Percentiles rank a stretch among this genome's conserved stretches.
These are phyloP conservation scores for Frankliniella intonsa DNA, from an alignment of 2,888 invertebrate species.

Conservation along the genomic window DNA sequence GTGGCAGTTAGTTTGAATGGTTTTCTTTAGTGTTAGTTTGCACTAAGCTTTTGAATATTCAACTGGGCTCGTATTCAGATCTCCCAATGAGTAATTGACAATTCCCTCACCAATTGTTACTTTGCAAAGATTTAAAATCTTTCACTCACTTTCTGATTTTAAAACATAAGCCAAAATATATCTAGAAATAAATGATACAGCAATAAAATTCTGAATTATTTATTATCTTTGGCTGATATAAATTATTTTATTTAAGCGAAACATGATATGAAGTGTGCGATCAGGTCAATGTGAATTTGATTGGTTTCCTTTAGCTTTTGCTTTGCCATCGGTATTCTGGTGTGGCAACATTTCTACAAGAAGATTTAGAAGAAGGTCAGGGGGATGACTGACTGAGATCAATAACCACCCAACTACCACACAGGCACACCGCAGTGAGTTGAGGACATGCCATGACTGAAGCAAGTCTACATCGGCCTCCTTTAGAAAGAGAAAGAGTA, in stretches of 20 bases:
- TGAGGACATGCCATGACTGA: neutral
- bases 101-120: no score
- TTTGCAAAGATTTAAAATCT: no score
- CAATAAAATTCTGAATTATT: neutral
- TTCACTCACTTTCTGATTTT: no score
- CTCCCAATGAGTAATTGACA: no score
- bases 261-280: neutral
- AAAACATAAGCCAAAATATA: no score
- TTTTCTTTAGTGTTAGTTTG: no score
- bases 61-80: no score
- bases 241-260: neutral
- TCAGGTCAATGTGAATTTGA: neutral
- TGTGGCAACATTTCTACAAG: neutral
- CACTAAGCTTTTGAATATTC: no score
- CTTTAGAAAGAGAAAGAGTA: neutral
- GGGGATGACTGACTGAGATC: neutral
- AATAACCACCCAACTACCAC: neutral
- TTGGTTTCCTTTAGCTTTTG: neutral
- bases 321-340: neutral
- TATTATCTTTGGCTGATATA: neutral
- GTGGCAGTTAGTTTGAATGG: no score
- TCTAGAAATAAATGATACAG: no score
- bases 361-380: neutral
- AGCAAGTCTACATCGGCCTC: neutral
- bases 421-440: slow-evolving; percentile 7